A percentile compares a stretch with the other conserved stretches of the same genome.
phyloP scores from a whole-genome alignment of 2,888 invertebrate species.

The Volucella inflata region DNA sequence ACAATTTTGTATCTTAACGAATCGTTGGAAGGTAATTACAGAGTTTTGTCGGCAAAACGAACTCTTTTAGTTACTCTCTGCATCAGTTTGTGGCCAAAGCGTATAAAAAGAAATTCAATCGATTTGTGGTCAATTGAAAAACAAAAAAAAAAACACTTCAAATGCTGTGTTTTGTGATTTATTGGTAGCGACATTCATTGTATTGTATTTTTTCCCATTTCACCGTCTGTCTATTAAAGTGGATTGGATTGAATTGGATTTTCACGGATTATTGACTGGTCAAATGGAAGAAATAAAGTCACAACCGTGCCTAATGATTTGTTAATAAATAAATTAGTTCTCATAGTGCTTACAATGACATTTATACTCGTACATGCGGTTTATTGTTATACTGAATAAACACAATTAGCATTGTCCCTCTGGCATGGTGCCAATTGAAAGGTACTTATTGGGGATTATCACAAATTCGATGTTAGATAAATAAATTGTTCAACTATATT shows the following conservation, averaged over 20 bases:
- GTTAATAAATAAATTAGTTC: constrained; percentile 9
- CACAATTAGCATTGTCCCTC: no score
- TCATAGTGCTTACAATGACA: neutral
- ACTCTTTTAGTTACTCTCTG: constrained; percentile 31
- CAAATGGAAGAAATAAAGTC: constrained; percentile 26
- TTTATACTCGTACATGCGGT: neutral
- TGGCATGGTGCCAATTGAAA: no score
- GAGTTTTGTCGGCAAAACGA: constrained; percentile 55
- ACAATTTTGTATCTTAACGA: constrained; percentile 65
- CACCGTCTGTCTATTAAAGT: neutral
- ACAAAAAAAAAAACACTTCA: constrained; percentile 14
- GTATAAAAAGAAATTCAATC: constrained; percentile 11
- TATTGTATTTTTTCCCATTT: neutral
- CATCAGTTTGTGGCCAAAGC: neutral
- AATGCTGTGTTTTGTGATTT: constrained; percentile 50
- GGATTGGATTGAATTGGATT: constrained; percentile 1
- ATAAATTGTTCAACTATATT: no score
- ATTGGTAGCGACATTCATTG: constrained; percentile 56
- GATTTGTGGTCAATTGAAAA: constrained; percentile 57
- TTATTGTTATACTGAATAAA: constrained; percentile 1
- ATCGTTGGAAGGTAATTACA: constrained; percentile 63
- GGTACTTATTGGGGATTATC: no score
- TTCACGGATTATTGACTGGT: constrained; percentile 39
- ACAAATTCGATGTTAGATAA: no score
- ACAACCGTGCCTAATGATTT: constrained; percentile 12